These are phyloP conservation scores for Paramisgurnus dabryanus DNA, from an alignment of 2,113 vertebrate genomes.

Conservation along the genomic window DNA sequence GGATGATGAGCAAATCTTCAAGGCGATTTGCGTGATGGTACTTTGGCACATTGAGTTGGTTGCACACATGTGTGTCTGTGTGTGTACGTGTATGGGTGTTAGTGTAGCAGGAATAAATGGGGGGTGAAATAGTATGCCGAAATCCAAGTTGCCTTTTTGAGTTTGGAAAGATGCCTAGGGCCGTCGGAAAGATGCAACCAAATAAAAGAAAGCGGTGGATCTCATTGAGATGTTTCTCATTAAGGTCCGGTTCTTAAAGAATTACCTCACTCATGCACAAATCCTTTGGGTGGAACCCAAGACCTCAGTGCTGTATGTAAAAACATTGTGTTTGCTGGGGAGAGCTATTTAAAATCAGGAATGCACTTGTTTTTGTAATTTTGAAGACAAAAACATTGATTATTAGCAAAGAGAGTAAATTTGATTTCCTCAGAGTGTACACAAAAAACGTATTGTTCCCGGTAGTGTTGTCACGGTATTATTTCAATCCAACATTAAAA, in stretches of 20 bases:
- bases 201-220: slow-evolving; percentile 22
- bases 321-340: background rate
- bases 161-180: slow-evolving; percentile 24
- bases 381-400: background rate
- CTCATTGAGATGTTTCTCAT: slow-evolving; percentile 28
- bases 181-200: slow-evolving; percentile 19
- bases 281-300: background rate
- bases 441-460: background rate
- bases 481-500: no score
- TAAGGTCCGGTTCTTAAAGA: slow-evolving; percentile 11
- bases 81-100: slow-evolving; percentile 11
- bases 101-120: slow-evolving; percentile 30
- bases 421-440: background rate
- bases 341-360: no score
- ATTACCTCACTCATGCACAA: slow-evolving; percentile 5
- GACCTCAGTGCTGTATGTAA: background rate
- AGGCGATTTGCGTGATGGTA: slow-evolving; percentile 4
- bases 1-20: slow-evolving; percentile 11
- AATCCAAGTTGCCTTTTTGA: slow-evolving; percentile 21
- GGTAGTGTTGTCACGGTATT: no score
- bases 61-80: background rate
- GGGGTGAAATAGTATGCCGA: slow-evolving; percentile 32
- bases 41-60: slow-evolving; percentile 13
- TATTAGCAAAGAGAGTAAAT: background rate
- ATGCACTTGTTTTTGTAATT: no score